These are phyloP conservation scores for Semnornis frantzii DNA, from an alignment of 2,113 vertebrate genomes.

Conservation along the genomic window DNA sequence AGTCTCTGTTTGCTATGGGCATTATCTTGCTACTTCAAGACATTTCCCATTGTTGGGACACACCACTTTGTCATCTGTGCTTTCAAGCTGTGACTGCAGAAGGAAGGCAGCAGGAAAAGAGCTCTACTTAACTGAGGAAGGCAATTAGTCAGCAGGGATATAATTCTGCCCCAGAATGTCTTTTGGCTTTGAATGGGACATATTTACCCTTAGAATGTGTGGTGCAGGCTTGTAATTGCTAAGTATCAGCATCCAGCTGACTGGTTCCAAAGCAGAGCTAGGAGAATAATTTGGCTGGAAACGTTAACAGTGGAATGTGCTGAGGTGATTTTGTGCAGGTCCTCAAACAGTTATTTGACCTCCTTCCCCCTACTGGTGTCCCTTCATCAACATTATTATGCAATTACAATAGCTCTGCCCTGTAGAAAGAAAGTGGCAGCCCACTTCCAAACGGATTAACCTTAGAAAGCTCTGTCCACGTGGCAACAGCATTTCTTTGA, in stretches of 20 bases:
- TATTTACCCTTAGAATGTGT: slow-evolving; percentile 63
- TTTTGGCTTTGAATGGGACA: slow-evolving; percentile 44
- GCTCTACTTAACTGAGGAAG: slow-evolving; percentile 59
- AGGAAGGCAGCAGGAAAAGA: slow-evolving; percentile 49
- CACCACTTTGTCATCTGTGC: slow-evolving; percentile 30
- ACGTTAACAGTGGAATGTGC: background rate
- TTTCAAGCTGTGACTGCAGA: slow-evolving; percentile 62
- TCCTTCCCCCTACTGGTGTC: background rate
- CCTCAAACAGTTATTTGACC: background rate
- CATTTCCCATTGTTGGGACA: slow-evolving; percentile 51
- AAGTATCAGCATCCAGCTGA: slow-evolving; percentile 47
- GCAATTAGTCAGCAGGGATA: slow-evolving; percentile 68
- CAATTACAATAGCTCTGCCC: background rate
- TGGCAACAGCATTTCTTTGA: background rate
- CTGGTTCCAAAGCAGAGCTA: background rate
- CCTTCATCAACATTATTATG: background rate
- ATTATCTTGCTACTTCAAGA: slow-evolving; percentile 15
- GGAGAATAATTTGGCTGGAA: slow-evolving; percentile 16
- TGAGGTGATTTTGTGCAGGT: background rate
- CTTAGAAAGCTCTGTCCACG: background rate
- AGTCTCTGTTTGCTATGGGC: background rate
- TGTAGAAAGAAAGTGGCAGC: background rate
- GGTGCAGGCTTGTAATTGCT: slow-evolving; percentile 32
- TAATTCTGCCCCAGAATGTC: slow-evolving; percentile 47
- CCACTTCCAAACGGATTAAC: background rate